Evolutionary conservation across 2,113 vertebrate genomes (phyloP), one percentile per base, ranked within the genome.

Genomic region (Anarhynchus alexandrinus): DNA sequence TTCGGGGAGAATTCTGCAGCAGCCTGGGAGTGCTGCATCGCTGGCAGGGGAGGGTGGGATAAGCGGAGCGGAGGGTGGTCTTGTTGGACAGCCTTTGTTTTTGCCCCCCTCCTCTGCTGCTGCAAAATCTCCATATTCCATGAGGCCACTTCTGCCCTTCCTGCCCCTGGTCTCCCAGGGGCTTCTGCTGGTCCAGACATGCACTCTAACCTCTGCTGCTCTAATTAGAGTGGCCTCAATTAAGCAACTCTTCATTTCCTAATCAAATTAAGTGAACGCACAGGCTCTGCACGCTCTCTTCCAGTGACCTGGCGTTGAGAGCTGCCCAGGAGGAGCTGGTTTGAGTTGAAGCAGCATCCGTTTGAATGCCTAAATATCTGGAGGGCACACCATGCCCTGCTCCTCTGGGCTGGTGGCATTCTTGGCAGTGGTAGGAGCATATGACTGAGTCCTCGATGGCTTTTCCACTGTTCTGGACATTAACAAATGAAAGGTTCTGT

Each of bases 171-270:
- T 76, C 38, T 88, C 54, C 69, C 77, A 67, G 80, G 89, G 82
- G 64, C 80, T 95, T 82, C 93, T 0, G 34, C 93, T 91, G 71
- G 7, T 94, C 93, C 30, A 67, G 92, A 92, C 18, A 7, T 86
- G 59, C 71, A 64, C 92, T 92, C 71, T 90, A 78, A 96, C 94
- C 94, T 95, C 86, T 91, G 82, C 84, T 90, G 93, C 85, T 94
- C 95, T 93, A 97, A 97, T 97, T 97, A 97, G 94, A 90, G 84
- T 59, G 92, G n/a, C 84, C 88, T 96, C 96, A 97, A 96, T 97
- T 96, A 96, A 96, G 95, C 64, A 88, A 49, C 76, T 97, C 79
- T 94, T 58, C 69, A 49, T 95, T 97, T 97, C 97, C 96, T 97
- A 96, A 97, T 97, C 95, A 97, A 94, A 97, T 97, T 95, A 97